Base-by-base conservation (phyloP, 2,113 vertebrate species). In the Calypte anna region DNA sequence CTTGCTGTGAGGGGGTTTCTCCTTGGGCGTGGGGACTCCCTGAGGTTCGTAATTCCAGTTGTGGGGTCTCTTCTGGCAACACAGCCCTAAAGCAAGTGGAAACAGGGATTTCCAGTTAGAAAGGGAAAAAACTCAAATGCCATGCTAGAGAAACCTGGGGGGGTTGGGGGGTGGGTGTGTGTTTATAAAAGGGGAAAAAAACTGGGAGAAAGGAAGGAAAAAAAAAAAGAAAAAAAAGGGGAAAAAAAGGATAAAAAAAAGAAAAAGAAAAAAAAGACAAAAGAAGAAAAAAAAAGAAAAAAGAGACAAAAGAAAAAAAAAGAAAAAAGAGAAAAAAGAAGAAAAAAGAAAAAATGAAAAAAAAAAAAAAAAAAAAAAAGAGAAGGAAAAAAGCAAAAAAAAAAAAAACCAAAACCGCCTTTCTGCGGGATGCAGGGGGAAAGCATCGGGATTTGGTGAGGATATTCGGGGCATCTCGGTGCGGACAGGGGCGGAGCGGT, bases 401-500 rank as follows among this genome's bases (percentile, higher is more conserved):
- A 38, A 38, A 40, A 40, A 66, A 76, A 54, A 62, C 81, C 78
- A 92, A 82, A 68, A 55, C 38, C 50, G 9, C 62, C 77, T 84
- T 96, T 93, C 89, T 84, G 80, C 78, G 72, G 90, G 85, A 88
- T 74, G 95, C 31, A 46, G 85, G 82, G 84, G 95, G 77, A 83
- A 96, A 58, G 94, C 89, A 87, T 38, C 92, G 75, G 93, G 30
- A 80, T 67, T 91, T 46, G 40, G 83, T 53, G 91, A 10, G 58
- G 59, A 1, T 3, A 25, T 2, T 16, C 0, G 2, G 86, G 36
- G 63, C 69, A 40, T 36, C 27, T 30, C 16, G 30, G 54, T 16
- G 8, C 28, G 15, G 57, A 30, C 51, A 27, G 51, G 12, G 24
- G 31, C 0, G 2, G 86, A 36, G 63, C 10, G 19, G 36, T 2